phyloP scores from a whole-genome alignment of 2,888 invertebrate species.

The Seira ritae region DNA sequence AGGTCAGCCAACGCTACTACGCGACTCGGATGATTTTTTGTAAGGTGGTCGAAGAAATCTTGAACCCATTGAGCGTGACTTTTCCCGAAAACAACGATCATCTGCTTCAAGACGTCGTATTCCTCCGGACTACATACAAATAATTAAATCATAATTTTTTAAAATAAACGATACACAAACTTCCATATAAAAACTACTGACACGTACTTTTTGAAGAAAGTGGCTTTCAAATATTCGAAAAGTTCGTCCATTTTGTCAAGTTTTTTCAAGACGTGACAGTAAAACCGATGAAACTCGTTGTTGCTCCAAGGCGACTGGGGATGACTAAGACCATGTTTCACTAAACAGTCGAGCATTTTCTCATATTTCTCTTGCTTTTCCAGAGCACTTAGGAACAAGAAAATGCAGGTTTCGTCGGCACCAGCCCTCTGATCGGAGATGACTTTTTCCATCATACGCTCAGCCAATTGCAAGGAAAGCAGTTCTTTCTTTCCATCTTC shows the following conservation, averaged over 20 bases:
- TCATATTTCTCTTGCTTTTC: slow-evolving; percentile 76
- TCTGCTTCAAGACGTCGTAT: slow-evolving; percentile 18
- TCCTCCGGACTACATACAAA: slow-evolving; percentile 36
- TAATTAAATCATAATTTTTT: too few species aligned
- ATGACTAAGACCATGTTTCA: slow-evolving; percentile 20
- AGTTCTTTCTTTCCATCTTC: background rate
- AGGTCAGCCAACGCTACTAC: slow-evolving; percentile 27
- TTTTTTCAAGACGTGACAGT: background rate
- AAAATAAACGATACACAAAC: too few species aligned
- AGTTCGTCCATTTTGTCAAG: slow-evolving; percentile 29
- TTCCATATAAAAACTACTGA: background rate
- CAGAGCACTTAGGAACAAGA: slow-evolving; percentile 91
- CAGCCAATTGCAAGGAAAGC: slow-evolving; percentile 87
- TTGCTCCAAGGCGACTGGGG: background rate
- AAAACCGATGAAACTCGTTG: slow-evolving; percentile 21
- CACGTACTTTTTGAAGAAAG: slow-evolving; percentile 44
- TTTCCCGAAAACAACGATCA: background rate
- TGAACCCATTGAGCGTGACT: background rate
- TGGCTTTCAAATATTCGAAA: slow-evolving; percentile 30
- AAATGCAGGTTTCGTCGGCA: slow-evolving; percentile 95
- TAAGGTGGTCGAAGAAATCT: slow-evolving; percentile 3
- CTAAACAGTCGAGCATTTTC: background rate
- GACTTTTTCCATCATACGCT: slow-evolving; percentile 94
- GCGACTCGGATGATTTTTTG: slow-evolving; percentile 19
- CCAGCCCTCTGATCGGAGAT: slow-evolving; percentile 88